Percentiles rank a stretch among this genome's conserved stretches.
phyloP scores from a whole-genome alignment of 2,888 invertebrate genomes.

The Hemistola chrysoprasaria region DNA sequence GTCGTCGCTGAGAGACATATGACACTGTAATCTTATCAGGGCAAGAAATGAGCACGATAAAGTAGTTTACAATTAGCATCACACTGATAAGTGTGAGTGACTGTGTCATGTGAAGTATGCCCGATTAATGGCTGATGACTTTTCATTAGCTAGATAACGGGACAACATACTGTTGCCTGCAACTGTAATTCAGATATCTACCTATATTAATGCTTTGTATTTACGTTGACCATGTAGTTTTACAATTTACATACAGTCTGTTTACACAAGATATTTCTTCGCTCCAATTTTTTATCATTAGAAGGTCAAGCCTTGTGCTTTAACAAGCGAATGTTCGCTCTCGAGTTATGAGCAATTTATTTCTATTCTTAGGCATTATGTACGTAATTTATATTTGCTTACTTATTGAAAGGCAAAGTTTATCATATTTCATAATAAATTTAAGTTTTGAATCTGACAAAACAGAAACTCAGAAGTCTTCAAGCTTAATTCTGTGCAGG shows the following conservation, averaged over 20 bases:
- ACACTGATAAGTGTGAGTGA: conserved; percentile 55
- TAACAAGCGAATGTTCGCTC: too few species aligned
- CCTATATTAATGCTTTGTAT: neutral
- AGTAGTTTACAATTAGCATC: conserved; percentile 66
- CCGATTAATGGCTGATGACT: conserved; percentile 35
- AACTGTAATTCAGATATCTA: neutral
- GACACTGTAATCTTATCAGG: conserved; percentile 73
- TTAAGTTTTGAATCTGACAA: too few species aligned
- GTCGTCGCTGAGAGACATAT: conserved; percentile 61
- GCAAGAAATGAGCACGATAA: conserved; percentile 66
- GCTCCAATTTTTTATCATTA: conserved; percentile 9
- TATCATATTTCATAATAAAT: too few species aligned
- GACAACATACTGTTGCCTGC: conserved; percentile 16
- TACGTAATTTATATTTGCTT: too few species aligned
- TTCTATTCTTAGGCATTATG: too few species aligned
- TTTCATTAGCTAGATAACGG: conserved; percentile 41
- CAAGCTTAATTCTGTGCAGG: too few species aligned
- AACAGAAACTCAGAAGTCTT: too few species aligned
- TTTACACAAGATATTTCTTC: conserved; percentile 8
- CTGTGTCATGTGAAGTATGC: conserved; percentile 51
- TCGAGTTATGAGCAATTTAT: too few species aligned
- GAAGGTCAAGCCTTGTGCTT: conserved; percentile 8
- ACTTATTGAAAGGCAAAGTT: too few species aligned
- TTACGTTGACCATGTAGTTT: conserved; percentile 15
- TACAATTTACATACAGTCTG: conserved; percentile 11